phyloP scores from a whole-genome alignment of 2,113 vertebrate genomes.

The Xenopus laevis region DNA sequence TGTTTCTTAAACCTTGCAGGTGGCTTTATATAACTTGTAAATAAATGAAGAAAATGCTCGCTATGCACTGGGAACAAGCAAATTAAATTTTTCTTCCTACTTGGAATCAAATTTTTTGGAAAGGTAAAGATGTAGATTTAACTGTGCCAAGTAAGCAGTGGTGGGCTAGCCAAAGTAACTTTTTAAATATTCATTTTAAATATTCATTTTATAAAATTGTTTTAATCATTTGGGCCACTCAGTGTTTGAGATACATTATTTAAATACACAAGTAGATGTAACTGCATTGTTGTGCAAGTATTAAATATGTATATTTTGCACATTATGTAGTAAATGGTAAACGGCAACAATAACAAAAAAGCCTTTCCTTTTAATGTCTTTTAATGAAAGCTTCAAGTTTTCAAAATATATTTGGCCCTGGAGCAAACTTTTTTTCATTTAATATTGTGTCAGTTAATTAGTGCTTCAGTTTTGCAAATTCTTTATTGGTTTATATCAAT shows the following conservation, averaged over 20 bases:
- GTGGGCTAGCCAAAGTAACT: too few species aligned
- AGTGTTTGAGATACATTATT: background rate
- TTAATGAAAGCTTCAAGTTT: conserved; percentile 83
- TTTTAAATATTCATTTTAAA: too few species aligned
- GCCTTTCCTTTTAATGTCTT: conserved; percentile 59
- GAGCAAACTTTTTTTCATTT: conserved; percentile 83
- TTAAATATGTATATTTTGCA: conserved; percentile 4
- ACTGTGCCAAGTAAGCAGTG: too few species aligned
- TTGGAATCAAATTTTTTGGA: too few species aligned
- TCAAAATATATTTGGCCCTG: conserved; percentile 80
- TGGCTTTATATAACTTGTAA: too few species aligned
- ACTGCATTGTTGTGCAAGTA: background rate
- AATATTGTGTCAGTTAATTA: conserved; percentile 87
- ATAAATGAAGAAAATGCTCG: too few species aligned
- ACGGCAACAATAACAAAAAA: conserved; percentile 52
- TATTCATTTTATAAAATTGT: too few species aligned
- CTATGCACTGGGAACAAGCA: too few species aligned
- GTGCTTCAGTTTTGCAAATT: conserved; percentile 83
- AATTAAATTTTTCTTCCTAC: too few species aligned
- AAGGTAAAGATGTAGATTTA: too few species aligned
- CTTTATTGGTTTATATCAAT: conserved; percentile 83
- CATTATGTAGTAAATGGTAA: conserved; percentile 56
- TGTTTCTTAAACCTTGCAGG: too few species aligned
- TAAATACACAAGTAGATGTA: background rate
- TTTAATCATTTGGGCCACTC: too few species aligned